Conservation (phyloP, 2,113 vertebrate genomes). For the Callaeas wilsoni region DNA sequence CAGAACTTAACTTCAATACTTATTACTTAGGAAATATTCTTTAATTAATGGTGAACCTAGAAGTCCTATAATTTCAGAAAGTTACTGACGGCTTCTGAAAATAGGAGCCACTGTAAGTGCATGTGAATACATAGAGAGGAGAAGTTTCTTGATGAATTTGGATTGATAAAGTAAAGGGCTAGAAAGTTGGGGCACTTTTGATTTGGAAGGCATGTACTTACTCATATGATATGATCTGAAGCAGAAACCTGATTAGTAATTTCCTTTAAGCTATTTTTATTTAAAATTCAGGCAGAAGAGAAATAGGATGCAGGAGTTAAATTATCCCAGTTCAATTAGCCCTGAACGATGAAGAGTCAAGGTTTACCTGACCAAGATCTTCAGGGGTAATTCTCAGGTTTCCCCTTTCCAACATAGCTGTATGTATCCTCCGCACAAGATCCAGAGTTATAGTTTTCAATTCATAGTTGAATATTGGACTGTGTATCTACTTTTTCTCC, state of each 20-base stretch:
- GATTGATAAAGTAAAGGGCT: not conserved
- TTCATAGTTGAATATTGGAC: not conserved
- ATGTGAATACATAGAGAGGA: not conserved
- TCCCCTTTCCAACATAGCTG: not conserved
- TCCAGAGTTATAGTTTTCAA: not conserved
- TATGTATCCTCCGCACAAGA: not conserved
- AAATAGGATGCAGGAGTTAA: conserved; percentile 7
- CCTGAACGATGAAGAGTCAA: conserved; percentile 12
- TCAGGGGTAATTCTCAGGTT: not conserved
- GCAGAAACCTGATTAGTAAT: not conserved
- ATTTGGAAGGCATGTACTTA: not conserved
- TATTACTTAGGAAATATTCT: not conserved
- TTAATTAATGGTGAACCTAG: not conserved
- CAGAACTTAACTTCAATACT: not conserved
- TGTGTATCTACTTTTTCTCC: not conserved
- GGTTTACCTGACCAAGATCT: conserved; percentile 1
- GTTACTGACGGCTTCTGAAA: not conserved
- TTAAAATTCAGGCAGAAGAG: conserved; percentile 34
- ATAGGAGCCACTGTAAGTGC: not conserved
- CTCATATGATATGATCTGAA: not conserved
- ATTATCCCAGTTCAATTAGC: conserved; percentile 17
- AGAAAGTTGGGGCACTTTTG: not conserved
- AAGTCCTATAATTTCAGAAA: not conserved
- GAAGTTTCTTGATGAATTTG: not conserved
- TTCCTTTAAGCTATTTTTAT: conserved; percentile 19